Conservation (phyloP, 2,888 invertebrate species). For the Aleiodes alternator region DNA sequence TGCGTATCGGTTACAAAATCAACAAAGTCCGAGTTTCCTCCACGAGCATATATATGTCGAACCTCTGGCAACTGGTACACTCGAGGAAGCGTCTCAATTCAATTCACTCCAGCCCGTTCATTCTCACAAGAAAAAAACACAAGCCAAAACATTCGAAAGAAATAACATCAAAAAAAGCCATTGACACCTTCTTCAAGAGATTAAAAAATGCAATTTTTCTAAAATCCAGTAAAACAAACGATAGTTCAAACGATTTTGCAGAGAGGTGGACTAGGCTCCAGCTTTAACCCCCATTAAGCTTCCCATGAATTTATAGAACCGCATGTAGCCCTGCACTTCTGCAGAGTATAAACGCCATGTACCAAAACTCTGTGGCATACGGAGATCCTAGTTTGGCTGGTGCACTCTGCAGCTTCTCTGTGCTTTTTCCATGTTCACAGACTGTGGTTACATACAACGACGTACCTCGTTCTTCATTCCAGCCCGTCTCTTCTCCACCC, state of each 20-base stretch:
- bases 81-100: constrained; percentile 26
- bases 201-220: neutral
- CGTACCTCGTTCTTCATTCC: constrained; percentile 23
- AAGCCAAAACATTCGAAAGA: neutral
- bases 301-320: constrained; percentile 74
- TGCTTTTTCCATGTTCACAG: constrained; percentile 41
- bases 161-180: neutral
- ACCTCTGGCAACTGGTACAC: constrained; percentile 1
- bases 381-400: constrained; percentile 40
- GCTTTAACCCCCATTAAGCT: constrained; percentile 75
- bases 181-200: constrained; percentile 3
- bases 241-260: constrained; percentile 41
- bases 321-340: constrained; percentile 60
- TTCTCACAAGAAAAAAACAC: neutral
- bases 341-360: constrained; percentile 66
- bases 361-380: constrained; percentile 66
- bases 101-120: constrained; percentile 18
- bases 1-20: constrained; percentile 65
- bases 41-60: neutral
- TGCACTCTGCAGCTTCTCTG: constrained; percentile 29
- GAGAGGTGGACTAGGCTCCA: constrained; percentile 54
- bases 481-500: constrained; percentile 33
- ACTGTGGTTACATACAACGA: constrained; percentile 15
- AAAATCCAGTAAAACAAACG: constrained; percentile 36
- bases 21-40: constrained; percentile 24